Evolutionary conservation across 2,797 vertebrate species (phyloP).

Genomic region (Parambassis ranga): DNA sequence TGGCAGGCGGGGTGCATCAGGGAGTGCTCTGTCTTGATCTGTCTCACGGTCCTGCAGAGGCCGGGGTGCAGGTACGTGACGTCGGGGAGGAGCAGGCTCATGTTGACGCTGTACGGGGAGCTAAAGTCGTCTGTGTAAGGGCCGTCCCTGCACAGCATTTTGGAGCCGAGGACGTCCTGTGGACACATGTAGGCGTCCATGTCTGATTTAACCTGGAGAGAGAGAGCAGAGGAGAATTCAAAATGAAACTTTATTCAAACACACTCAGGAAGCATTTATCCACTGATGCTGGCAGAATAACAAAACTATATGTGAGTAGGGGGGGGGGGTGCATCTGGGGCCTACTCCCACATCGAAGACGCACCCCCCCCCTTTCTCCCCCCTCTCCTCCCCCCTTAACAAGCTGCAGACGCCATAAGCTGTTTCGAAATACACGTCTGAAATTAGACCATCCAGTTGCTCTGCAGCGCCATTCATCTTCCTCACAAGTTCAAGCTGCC

Average conservation of each 20-base stretch:
- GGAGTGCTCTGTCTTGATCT: conserved; percentile 90
- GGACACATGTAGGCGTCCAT: conserved; percentile 91
- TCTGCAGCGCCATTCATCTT: conserved; percentile 70
- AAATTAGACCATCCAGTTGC: conserved; percentile 90
- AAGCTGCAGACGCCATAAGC: conserved; percentile 56
- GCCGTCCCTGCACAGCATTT: conserved; percentile 87
- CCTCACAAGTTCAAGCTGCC: conserved; percentile 76
- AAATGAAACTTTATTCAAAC: too few species aligned
- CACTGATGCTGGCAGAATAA: background rate
- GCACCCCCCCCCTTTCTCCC: background rate
- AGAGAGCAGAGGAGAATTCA: conserved; percentile 7
- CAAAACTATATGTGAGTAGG: background rate
- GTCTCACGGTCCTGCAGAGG: conserved; percentile 87
- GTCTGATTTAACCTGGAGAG: conserved; percentile 86
- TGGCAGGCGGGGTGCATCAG: conserved; percentile 85
- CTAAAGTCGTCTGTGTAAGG: conserved; percentile 86
- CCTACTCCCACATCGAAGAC: conserved; percentile 46
- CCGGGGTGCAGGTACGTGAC: conserved; percentile 90
- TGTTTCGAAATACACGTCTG: conserved; percentile 79
- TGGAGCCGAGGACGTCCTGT: conserved; percentile 81
- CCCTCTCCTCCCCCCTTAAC: background rate
- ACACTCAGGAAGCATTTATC: too few species aligned
- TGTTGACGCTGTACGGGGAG: conserved; percentile 94
- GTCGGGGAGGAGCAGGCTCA: conserved; percentile 94
- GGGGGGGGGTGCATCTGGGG: conserved; percentile 10